Conservation (phyloP, 1,140 invertebrate species). For the Saxidomus purpurata region DNA sequence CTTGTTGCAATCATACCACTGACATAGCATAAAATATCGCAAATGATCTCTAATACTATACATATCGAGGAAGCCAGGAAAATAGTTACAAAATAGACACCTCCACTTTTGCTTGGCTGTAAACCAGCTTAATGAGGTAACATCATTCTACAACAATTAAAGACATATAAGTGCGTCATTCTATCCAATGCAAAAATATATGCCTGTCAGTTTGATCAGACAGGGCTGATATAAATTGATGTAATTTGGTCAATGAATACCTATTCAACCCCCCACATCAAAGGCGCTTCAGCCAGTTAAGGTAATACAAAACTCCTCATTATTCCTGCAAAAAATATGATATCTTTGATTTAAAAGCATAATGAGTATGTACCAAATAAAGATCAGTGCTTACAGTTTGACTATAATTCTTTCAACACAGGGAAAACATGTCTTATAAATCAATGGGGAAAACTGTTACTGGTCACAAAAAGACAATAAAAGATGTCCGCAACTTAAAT, state of each 20-base stretch:
- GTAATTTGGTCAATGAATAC: conserved; percentile 35
- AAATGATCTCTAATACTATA: too few species aligned
- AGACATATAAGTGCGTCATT: background rate
- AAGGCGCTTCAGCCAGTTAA: conserved; percentile 10
- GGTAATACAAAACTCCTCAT: background rate
- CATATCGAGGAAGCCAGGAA: too few species aligned
- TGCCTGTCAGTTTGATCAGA: conserved; percentile 1
- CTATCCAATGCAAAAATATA: conserved; percentile 14
- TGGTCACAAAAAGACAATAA: conserved; percentile 5
- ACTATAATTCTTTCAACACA: conserved; percentile 33
- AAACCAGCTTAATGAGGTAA: too few species aligned
- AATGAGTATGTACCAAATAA: conserved; percentile 19
- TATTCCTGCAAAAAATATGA: conserved; percentile 20
- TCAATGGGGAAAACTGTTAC: background rate
- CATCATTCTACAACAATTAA: background rate
- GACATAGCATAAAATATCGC: too few species aligned
- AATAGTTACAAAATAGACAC: too few species aligned
- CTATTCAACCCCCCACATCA: conserved; percentile 6
- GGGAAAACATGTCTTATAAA: background rate
- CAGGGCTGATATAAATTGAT: conserved; percentile 6
- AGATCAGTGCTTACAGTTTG: background rate
- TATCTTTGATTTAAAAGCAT: conserved; percentile 11
- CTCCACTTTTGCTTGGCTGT: too few species aligned
- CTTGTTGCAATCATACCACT: too few species aligned
- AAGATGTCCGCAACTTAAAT: background rate